A percentile compares a stretch with the other conserved stretches of the same genome.
phyloP scores from a whole-genome alignment of 2,113 vertebrate genomes.

The Limanda limanda region DNA sequence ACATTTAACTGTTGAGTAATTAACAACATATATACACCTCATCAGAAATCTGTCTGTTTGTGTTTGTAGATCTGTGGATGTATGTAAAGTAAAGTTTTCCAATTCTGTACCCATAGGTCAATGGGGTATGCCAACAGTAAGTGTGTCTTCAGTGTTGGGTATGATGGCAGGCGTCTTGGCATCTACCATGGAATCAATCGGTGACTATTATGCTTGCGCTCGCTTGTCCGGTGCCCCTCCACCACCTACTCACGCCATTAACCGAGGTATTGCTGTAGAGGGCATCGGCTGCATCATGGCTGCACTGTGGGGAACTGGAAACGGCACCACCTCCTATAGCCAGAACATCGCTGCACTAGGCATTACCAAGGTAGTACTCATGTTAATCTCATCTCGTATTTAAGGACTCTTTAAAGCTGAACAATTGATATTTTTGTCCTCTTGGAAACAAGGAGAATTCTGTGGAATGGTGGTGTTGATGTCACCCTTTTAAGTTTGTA shows the following conservation, averaged over 20 bases:
- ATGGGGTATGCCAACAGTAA: constrained; percentile 85
- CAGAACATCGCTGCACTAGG: constrained; percentile 86
- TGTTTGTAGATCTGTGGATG: not conserved
- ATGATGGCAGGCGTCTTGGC: constrained; percentile 85
- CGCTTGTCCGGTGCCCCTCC: constrained; percentile 84
- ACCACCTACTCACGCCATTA: constrained; percentile 84
- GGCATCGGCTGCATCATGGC: constrained; percentile 85
- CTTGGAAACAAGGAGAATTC: not conserved
- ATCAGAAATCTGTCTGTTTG: not conserved
- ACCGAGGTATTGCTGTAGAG: constrained; percentile 84
- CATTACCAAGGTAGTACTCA: constrained; percentile 81
- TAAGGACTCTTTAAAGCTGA: not conserved
- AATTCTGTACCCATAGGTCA: constrained; percentile 71
- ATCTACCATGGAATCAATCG: constrained; percentile 86
- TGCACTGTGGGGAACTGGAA: constrained; percentile 84
- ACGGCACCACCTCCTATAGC: constrained; percentile 86
- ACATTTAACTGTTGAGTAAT: too few species aligned
- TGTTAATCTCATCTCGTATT: not conserved
- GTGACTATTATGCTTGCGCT: constrained; percentile 85
- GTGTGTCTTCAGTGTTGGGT: constrained; percentile 82
- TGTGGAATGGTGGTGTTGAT: too few species aligned
- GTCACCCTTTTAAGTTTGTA: too few species aligned
- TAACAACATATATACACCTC: too few species aligned
- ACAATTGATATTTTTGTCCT: not conserved
- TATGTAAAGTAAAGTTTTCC: not conserved